A percentile compares a stretch with the other conserved stretches of the same genome.
Evolutionary conservation across 1,140 invertebrate species (phyloP).

Genomic region (Mactra quadrangularis): DNA sequence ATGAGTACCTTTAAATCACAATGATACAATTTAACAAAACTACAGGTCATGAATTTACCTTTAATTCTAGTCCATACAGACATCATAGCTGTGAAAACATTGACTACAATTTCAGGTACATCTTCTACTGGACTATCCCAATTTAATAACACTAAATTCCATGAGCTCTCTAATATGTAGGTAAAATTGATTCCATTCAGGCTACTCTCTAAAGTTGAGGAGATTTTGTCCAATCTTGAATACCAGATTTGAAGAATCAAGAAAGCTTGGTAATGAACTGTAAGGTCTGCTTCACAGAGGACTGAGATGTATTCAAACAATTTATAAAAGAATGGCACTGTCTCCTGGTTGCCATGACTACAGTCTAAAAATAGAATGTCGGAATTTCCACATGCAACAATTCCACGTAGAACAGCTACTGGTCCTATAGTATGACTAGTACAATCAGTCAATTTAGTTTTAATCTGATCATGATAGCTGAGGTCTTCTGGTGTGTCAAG

Average conservation of each 20-base stretch:
- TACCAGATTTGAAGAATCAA: slow-evolving; percentile 70
- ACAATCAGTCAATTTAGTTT: too few species aligned
- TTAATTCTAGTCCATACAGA: slow-evolving; percentile 62
- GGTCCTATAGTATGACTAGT: slow-evolving; percentile 26
- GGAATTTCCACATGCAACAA: slow-evolving; percentile 54
- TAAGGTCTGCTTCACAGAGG: slow-evolving; percentile 63
- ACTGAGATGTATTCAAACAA: slow-evolving; percentile 33
- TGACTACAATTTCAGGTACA: slow-evolving; percentile 69
- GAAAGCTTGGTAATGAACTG: slow-evolving; percentile 73
- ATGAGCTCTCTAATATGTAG: slow-evolving; percentile 41
- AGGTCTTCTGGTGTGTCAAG: too few species aligned
- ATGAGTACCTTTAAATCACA: too few species aligned
- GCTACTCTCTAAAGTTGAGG: not conserved
- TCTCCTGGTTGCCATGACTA: not conserved
- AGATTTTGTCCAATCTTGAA: slow-evolving; percentile 62
- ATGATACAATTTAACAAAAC: too few species aligned
- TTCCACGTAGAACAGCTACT: slow-evolving; percentile 59
- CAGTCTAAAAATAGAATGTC: slow-evolving; percentile 30
- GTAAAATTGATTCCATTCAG: not conserved
- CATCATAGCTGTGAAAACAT: slow-evolving; percentile 68
- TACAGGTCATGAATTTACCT: too few species aligned
- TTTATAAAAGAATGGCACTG: not conserved
- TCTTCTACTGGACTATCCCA: slow-evolving; percentile 79
- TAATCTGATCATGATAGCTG: too few species aligned
- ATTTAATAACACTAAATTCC: slow-evolving; percentile 59